Evolutionary conservation across 2,797 vertebrate species (phyloP), one percentile per base, ranked within the genome.

Genomic region (Coilia nasus): DNA sequence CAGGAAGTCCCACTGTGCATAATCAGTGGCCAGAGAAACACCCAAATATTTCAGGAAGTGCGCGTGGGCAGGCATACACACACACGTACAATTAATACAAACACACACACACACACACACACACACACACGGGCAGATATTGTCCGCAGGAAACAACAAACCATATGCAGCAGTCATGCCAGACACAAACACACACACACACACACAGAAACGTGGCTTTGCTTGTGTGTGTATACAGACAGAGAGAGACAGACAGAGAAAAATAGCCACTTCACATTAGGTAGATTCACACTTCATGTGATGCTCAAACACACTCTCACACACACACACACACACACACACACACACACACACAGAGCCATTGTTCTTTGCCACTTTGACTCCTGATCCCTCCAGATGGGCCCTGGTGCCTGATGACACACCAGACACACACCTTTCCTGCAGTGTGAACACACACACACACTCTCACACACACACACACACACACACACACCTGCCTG

Each of bases 21-120:
- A 75, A 75, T 75, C 67, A 75, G 56, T 14, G 56, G 10, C 28
- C 54, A 83, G 82, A n/a, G 17, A 60, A 83, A 83, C 56, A 62
- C 14, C 28, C 67, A 35, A 31, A 31, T 17, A 71, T 35, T 62
- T 12, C 25, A 71, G 67, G 28, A 75, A 35, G 28, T 11, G 62
- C 25, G 62, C 10, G 62, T 64, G 62, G 62, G 62, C 11, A 14
- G 23, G 28, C 23, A 64, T 23, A 64, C 67, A 75, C 67, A 75
- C 12, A 75, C 15, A 35, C 28, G 35, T 28, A 71, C 67, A 15
- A 71, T 28, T 5, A 54, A 54, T 14, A 54, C 50, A 54, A 54
- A 54, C 50, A 54, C 50, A 17, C 28, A 71, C 50, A 54, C 50
- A 54, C 50, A 54, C 50, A 54, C 50, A 54, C 50, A 54, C 50